Conservation (phyloP, 2,113 vertebrate genomes). For the Clarias magur region DNA sequence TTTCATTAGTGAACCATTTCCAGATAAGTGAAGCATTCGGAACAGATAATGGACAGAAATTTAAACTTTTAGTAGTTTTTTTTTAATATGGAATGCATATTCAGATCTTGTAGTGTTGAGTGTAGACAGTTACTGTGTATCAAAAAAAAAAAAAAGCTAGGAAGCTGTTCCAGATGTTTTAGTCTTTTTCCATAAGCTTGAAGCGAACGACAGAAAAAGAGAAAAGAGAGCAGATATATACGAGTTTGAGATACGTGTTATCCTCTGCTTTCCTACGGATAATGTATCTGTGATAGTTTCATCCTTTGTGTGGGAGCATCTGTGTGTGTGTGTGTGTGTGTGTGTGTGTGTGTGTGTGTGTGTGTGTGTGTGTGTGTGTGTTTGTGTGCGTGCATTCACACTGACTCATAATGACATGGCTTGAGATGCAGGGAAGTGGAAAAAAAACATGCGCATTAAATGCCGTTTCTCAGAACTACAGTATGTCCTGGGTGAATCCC, state of each 20-base stretch:
- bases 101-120: not conserved
- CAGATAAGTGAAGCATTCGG: not conserved
- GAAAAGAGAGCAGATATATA: not conserved
- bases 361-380: not conserved
- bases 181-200: not conserved
- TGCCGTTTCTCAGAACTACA: not conserved
- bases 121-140: not conserved
- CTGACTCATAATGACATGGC: slow-evolving; percentile 42
- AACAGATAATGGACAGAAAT: no score
- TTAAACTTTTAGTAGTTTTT: not conserved
- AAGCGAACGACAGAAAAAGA: not conserved
- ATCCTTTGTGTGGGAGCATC: not conserved
- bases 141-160: not conserved
- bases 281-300: slow-evolving; percentile 31
- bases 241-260: not conserved
- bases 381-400: not conserved
- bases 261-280: not conserved
- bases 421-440: slow-evolving; percentile 17
- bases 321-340: not conserved
- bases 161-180: slow-evolving; percentile 10
- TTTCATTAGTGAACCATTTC: not conserved
- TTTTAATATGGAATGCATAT: not conserved
- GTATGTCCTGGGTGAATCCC: not conserved
- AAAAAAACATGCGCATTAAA: slow-evolving; percentile 21
- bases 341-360: not conserved